Conservation (phyloP, 2,888 invertebrate species). For the Periphyllus acericola region DNA sequence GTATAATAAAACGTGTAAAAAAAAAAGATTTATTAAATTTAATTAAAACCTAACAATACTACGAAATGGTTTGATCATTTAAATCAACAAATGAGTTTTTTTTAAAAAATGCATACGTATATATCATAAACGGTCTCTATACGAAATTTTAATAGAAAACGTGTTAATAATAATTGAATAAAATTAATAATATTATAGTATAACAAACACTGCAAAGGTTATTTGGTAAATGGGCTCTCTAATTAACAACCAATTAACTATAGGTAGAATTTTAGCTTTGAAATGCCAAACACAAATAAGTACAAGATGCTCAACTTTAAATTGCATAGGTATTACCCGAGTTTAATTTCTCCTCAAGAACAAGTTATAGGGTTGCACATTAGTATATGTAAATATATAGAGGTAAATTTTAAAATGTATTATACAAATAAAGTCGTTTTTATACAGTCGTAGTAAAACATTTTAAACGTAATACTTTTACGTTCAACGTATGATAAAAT, state of each 20-base stretch:
- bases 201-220: neutral
- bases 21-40: neutral
- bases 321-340: neutral
- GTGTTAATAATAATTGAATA: too few species aligned
- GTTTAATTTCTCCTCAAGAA: conserved; percentile 2
- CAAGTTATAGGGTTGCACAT: neutral
- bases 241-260: neutral
- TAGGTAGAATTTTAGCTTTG: neutral
- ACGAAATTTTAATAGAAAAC: too few species aligned
- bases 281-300: neutral
- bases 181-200: too few species aligned
- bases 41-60: neutral
- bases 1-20: neutral
- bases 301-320: neutral
- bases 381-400: neutral
- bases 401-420: neutral
- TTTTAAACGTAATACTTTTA: neutral
- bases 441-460: neutral
- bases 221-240: neutral
- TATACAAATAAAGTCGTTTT: neutral
- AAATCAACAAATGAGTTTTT: too few species aligned
- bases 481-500: neutral
- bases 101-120: neutral
- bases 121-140: too few species aligned
- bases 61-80: too few species aligned